These are phyloP conservation scores for Drosophila melanosoma DNA, from an alignment of 2,888 invertebrate species.

Conservation along the genomic window DNA sequence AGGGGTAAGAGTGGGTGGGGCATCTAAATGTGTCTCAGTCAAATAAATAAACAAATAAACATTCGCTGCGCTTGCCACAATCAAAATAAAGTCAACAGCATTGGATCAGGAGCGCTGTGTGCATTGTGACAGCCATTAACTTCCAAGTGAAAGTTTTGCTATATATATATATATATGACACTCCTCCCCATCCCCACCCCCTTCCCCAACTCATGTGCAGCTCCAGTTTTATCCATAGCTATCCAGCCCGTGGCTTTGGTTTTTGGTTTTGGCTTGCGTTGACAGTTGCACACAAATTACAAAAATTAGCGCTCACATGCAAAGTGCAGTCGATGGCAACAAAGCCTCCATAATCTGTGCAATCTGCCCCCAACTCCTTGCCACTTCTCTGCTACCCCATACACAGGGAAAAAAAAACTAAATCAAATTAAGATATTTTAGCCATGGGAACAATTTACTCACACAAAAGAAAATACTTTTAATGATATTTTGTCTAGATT, in stretches of 20 bases:
- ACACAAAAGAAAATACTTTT: background rate
- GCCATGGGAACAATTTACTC: background rate
- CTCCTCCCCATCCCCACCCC: background rate
- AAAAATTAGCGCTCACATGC: slow-evolving; percentile 72
- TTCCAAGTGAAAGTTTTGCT: slow-evolving; percentile 70
- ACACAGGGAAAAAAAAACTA: background rate
- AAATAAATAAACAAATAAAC: slow-evolving; percentile 57
- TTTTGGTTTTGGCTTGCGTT: slow-evolving; percentile 47
- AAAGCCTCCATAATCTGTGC: slow-evolving; percentile 58
- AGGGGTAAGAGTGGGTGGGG: background rate
- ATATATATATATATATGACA: background rate
- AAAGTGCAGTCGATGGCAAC: slow-evolving; percentile 41
- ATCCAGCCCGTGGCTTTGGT: slow-evolving; percentile 44
- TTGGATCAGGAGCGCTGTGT: slow-evolving; percentile 40
- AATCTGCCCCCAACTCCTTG: slow-evolving; percentile 25
- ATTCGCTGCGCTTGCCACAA: slow-evolving; percentile 54
- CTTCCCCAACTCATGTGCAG: slow-evolving; percentile 8
- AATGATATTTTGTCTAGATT: background rate
- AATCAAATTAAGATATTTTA: background rate
- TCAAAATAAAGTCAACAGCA: slow-evolving; percentile 61
- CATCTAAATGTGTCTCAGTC: slow-evolving; percentile 36
- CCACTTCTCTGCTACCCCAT: background rate
- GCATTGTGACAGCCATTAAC: slow-evolving; percentile 42
- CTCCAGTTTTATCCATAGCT: slow-evolving; percentile 30
- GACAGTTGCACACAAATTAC: slow-evolving; percentile 75